phyloP scores from a whole-genome alignment of 2,888 invertebrate genomes.

The Leptopterna dolabrata region DNA sequence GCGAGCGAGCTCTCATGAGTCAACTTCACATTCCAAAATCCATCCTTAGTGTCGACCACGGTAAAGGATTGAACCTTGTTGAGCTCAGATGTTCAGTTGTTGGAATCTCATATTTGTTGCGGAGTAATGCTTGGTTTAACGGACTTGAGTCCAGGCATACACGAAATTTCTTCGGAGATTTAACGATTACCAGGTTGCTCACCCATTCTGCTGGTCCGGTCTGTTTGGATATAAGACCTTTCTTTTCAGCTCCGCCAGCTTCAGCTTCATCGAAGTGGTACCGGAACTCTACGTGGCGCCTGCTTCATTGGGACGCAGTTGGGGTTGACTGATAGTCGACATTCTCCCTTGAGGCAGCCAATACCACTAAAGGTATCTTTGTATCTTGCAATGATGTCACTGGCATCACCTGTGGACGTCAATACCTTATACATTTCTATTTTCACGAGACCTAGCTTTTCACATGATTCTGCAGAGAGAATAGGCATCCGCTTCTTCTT shows the following conservation, averaged over 20 bases:
- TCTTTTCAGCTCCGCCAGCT: conserved; percentile 69
- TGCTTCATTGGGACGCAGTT: neutral
- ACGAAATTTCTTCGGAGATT: conserved; percentile 23
- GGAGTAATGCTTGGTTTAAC: conserved; percentile 13
- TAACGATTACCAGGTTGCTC: too few species aligned
- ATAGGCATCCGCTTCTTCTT: neutral
- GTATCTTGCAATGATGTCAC: neutral
- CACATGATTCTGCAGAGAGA: neutral
- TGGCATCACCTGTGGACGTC: neutral
- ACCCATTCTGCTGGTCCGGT: conserved; percentile 91
- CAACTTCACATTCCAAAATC: conserved; percentile 62
- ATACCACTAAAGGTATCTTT: neutral
- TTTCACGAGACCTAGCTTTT: neutral
- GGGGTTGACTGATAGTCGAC: neutral
- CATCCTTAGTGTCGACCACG: conserved; percentile 62
- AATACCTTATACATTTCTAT: neutral
- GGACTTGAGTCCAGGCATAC: conserved; percentile 10
- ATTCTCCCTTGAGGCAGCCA: neutral
- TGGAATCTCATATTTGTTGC: conserved; percentile 1
- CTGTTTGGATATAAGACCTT: conserved; percentile 90
- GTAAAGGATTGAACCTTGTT: conserved; percentile 59
- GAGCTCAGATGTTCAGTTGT: conserved; percentile 27
- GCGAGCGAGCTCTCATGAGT: conserved; percentile 58
- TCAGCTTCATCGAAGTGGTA: neutral
- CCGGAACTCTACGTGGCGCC: neutral